These are phyloP conservation scores for Sthenelais limicola DNA, from an alignment of 2,888 invertebrate species.

Conservation along the genomic window DNA sequence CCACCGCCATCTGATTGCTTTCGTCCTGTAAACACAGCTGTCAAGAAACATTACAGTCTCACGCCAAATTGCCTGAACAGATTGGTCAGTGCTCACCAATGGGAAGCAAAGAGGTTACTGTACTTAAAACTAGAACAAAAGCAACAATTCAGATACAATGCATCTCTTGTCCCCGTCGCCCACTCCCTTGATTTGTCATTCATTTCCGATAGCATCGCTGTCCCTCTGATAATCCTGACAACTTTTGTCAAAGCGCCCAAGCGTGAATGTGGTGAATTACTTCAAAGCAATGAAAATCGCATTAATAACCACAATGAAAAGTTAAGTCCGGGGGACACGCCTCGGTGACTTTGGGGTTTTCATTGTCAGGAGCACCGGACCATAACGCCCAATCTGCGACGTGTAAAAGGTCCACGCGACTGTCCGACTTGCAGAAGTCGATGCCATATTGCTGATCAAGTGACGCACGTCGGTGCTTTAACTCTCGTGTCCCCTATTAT, in stretches of 20 bases:
- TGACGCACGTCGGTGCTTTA: conserved; percentile 6
- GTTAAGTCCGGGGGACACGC: conserved; percentile 23
- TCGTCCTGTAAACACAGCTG: conserved; percentile 37
- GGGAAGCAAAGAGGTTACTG: conserved; percentile 16
- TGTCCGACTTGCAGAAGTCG: conserved; percentile 3
- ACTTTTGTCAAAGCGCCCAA: no score
- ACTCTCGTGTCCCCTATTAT: background rate
- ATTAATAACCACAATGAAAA: conserved; percentile 33
- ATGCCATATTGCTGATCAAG: conserved; percentile 18
- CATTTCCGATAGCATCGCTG: no score
- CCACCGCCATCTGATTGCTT: no score
- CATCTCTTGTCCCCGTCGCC: no score
- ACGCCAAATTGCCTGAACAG: background rate
- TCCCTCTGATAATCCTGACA: no score
- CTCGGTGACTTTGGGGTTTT: conserved; percentile 13
- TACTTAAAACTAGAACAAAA: no score
- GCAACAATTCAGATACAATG: no score
- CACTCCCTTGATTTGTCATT: no score
- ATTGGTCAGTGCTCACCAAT: conserved; percentile 1
- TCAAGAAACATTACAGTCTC: background rate
- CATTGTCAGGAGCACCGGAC: background rate
- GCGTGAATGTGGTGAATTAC: conserved; percentile 7
- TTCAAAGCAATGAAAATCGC: conserved; percentile 32
- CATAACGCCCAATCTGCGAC: conserved; percentile 3
- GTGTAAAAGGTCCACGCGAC: background rate